Base-by-base conservation (phyloP, 2,888 invertebrate species). In the Drosophila hawaiiensis region DNA sequence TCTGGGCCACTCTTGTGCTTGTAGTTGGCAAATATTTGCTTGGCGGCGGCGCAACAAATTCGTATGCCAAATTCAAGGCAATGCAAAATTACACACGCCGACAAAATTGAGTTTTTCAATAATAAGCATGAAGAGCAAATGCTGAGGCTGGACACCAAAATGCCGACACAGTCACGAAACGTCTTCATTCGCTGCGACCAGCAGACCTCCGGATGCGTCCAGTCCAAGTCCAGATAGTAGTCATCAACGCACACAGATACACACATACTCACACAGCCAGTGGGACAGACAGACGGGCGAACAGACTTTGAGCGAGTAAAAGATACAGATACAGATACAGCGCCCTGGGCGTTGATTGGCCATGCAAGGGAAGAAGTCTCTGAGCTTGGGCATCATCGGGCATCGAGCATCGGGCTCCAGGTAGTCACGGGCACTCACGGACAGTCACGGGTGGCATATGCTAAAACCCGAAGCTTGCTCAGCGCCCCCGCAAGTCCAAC, bases 151-250 rank as follows among this genome's bases (percentile, higher is more conserved):
- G 82, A 84, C 83, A 73, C 59, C 79, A 73, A 60, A 63, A 59
- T 64, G 65, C 70, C 69, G 75, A 75, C 89, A 86, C 86, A 91
- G 92, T 93, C 93, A 93, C 93, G 93, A 92, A 92, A 92, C 92
- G 85, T 92, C 92, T 93, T 92, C 89, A 92, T 92, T 91, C 90
- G 84, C 76, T 76, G 78, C 85, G 84, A 87, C 91, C 88, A 22
- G 37, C 50, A 68, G 85, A 85, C 87, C 89, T 90, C 85, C 89
- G 91, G 91, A 89, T 91, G 91, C 87, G 85, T 84, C 47, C 47
- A 66, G 39, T 68, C 55, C 54, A 22, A 55, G 61, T 75, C 61
- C 82, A 78, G 91, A 89, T 87, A 82, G 83, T 77, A 80, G 82
- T 84, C 84, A 83, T 78, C 83, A 83, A 68, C 80, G 73, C 54